phyloP scores from a whole-genome alignment of 2,113 vertebrate species.

The Pedetes capensis region DNA sequence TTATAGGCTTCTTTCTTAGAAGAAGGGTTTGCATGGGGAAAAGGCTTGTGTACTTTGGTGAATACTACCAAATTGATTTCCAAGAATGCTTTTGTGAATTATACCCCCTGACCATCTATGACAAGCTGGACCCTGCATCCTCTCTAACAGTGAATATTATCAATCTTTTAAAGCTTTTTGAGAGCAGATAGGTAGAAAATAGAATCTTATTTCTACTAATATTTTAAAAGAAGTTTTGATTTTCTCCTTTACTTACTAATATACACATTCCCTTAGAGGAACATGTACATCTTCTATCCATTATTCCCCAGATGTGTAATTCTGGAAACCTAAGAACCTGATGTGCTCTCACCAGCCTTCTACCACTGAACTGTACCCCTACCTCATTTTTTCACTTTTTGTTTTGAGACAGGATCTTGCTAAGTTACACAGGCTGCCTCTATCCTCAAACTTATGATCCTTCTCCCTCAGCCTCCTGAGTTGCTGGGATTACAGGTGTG shows the following conservation, averaged over 20 bases:
- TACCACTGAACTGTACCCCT: too few relatives aligned
- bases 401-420: too few relatives aligned
- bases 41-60: neutral
- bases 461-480: too few relatives aligned
- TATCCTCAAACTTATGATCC: too few relatives aligned
- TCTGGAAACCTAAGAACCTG: neutral
- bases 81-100: slow-evolving; percentile 11
- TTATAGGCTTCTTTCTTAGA: neutral
- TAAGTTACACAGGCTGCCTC: too few relatives aligned
- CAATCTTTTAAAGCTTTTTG: neutral
- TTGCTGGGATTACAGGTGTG: too few relatives aligned
- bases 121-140: neutral
- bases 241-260: neutral
- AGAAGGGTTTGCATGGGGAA: neutral
- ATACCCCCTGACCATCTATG: neutral
- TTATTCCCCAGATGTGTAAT: neutral
- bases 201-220: neutral
- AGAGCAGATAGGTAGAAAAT: neutral
- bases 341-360: neutral
- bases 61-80: neutral
- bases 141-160: neutral
- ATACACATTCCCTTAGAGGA: neutral
- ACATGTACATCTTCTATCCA: neutral
- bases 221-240: neutral
- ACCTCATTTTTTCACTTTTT: too few relatives aligned